A percentile compares a stretch with the other conserved stretches of the same genome.
These are phyloP conservation scores for Plagiodera versicolora DNA, from an alignment of 2,888 invertebrate species.

Conservation along the genomic window DNA sequence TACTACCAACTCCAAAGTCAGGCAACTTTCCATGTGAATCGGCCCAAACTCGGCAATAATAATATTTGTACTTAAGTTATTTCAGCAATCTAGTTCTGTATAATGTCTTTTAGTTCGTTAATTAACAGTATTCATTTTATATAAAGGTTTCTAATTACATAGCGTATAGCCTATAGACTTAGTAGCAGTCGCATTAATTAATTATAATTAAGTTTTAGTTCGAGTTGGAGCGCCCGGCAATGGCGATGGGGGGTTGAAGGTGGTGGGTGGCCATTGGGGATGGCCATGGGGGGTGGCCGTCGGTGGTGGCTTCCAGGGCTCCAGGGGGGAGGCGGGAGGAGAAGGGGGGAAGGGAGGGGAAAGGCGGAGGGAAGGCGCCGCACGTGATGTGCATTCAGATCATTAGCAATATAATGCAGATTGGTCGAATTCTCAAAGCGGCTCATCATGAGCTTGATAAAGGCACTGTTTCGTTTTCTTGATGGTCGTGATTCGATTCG, in stretches of 20 bases:
- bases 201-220: conserved; percentile 86
- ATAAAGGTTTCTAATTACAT: conserved; percentile 64
- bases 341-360: conserved; percentile 11
- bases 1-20: conserved; percentile 26
- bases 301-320: conserved; percentile 35
- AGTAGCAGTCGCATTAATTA: conserved; percentile 56
- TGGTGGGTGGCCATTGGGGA: too few relatives aligned
- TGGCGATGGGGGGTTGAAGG: conserved; percentile 52
- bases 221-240: conserved; percentile 50
- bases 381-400: conserved; percentile 55
- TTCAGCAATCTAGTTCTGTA: conserved; percentile 54
- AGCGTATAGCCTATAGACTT: conserved; percentile 59
- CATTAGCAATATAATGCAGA: conserved; percentile 53
- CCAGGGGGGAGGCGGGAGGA: conserved; percentile 14
- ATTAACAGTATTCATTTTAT: conserved; percentile 64
- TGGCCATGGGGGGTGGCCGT: conserved; percentile 48
- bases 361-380: conserved; percentile 44
- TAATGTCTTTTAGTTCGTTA: conserved; percentile 62
- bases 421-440: conserved; percentile 44
- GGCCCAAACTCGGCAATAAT: conserved; percentile 38
- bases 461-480: background rate
- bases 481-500: background rate
- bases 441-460: conserved; percentile 1
- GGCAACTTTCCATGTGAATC: conserved; percentile 30
- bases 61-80: conserved; percentile 54